These are phyloP conservation scores for Amiota mariae DNA, from an alignment of 2,888 invertebrate species.

Conservation along the genomic window DNA sequence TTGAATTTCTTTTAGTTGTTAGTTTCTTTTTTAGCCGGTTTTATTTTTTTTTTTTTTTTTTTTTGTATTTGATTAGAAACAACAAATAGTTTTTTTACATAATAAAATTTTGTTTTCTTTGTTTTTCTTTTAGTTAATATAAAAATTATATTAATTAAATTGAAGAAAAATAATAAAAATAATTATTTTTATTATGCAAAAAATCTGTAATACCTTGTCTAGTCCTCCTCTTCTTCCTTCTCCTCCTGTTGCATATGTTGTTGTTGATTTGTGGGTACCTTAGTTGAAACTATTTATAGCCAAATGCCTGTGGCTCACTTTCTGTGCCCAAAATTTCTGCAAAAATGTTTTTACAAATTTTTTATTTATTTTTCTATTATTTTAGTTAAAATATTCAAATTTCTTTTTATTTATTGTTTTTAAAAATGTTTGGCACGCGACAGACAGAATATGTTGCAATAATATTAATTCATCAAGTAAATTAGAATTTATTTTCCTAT, in stretches of 20 bases:
- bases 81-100: not conserved
- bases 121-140: no score
- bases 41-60: not conserved
- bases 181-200: no score
- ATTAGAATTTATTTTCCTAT: no score
- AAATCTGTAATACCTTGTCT: no score
- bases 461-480: no score
- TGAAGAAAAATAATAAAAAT: no score
- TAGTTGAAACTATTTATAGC: conserved; percentile 20
- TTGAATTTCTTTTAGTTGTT: not conserved
- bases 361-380: not conserved
- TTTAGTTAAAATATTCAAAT: not conserved
- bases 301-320: not conserved
- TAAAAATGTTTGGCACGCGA: no score
- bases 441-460: no score
- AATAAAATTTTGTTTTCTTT: not conserved
- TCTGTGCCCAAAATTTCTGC: not conserved
- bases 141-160: no score
- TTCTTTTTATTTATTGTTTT: not conserved
- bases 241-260: not conserved
- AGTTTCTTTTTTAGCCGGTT: conserved; percentile 14
- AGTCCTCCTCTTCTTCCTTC: no score
- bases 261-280: conserved; percentile 19
- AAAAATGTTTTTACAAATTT: not conserved
- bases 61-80: not conserved